Evolutionary conservation across 2,113 vertebrate species (phyloP).

Genomic region (Butorides virescens): DNA sequence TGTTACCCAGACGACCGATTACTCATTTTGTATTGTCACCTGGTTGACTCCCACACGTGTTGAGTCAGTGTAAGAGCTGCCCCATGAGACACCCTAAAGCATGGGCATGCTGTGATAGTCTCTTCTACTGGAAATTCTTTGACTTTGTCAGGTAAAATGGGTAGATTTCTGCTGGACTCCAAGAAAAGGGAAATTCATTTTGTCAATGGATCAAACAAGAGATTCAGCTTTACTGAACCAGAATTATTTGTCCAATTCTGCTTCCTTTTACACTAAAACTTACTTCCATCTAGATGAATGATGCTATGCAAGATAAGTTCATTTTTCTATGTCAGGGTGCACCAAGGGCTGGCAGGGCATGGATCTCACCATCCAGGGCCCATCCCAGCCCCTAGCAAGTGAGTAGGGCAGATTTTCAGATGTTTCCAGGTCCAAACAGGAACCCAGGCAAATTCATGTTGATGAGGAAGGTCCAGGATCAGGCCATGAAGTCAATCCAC

Average conservation of each 20-base stretch:
- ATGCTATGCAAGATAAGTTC: neutral
- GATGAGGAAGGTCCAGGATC: neutral
- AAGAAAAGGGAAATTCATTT: neutral
- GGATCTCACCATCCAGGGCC: neutral
- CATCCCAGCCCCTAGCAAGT: neutral
- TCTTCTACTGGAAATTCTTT: neutral
- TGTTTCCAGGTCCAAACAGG: neutral
- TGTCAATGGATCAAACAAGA: neutral
- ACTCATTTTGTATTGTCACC: neutral
- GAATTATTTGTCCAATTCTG: neutral
- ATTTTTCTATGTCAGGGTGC: neutral
- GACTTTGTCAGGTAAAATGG: neutral
- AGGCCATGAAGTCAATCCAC: rapidly evolving
- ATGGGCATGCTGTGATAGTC: neutral
- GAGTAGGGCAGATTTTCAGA: neutral
- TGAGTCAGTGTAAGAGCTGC: neutral
- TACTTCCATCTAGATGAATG: neutral
- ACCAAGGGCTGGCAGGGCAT: neutral
- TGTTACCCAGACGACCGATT: rapidly evolving
- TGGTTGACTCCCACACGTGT: neutral
- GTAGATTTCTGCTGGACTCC: neutral
- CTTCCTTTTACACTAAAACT: neutral
- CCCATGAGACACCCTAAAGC: neutral
- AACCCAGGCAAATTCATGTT: neutral
- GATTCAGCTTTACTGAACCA: neutral